Evolutionary conservation across 2,113 vertebrate species (phyloP).

Genomic region (Cyphomyrus discorhynchus): DNA sequence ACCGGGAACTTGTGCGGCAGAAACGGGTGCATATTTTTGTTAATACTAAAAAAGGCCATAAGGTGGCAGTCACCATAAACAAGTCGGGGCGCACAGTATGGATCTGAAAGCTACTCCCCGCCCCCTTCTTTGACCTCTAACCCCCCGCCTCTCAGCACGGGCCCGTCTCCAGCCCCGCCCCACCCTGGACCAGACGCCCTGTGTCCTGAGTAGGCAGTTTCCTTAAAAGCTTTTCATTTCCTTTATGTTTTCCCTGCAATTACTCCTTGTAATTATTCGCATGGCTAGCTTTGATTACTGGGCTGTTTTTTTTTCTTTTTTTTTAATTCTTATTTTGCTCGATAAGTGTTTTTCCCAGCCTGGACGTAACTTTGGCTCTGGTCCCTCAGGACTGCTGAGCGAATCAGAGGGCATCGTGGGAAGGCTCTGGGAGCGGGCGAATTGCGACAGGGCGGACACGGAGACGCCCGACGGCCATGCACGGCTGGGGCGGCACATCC

Average conservation of each 20-base stretch:
- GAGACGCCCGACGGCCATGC: background rate
- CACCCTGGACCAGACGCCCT: background rate
- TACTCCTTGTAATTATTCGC: conserved; percentile 8
- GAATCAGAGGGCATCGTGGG: background rate
- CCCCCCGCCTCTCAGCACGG: too few relatives aligned
- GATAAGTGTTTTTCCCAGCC: conserved; percentile 3
- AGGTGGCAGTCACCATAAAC: background rate
- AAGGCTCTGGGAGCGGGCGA: background rate
- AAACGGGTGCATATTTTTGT: background rate
- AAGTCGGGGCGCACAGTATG: background rate
- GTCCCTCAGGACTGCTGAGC: background rate
- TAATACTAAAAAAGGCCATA: background rate
- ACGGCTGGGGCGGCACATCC: background rate
- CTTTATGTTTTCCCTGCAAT: conserved; percentile 13
- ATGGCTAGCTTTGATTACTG: conserved; percentile 11
- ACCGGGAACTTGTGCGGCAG: background rate
- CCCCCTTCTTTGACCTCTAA: background rate
- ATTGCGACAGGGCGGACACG: background rate
- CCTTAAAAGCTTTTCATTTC: conserved; percentile 11
- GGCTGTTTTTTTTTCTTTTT: background rate
- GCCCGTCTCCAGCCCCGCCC: background rate
- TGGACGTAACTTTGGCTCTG: background rate
- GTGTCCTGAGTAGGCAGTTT: background rate
- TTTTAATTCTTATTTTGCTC: conserved; percentile 3
- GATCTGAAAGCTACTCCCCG: background rate